Conservation (phyloP, 2,888 invertebrate species). For the Chloroclysta siterata region DNA sequence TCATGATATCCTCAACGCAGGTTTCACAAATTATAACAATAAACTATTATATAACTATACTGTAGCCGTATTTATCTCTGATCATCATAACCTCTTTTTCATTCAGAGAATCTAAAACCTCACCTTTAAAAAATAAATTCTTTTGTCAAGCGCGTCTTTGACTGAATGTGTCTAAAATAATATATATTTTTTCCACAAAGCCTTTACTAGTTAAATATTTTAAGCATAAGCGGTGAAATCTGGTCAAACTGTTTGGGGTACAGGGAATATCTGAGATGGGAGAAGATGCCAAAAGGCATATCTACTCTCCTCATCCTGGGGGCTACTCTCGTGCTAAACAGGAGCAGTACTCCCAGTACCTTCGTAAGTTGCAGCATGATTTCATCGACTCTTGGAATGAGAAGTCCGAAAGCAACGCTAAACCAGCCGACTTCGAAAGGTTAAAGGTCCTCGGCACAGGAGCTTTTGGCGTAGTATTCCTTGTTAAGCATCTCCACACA, state of each 20-base stretch:
- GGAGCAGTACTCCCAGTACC: conserved; percentile 66
- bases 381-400: conserved; percentile 75
- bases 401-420: conserved; percentile 55
- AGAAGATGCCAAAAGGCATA: conserved; percentile 48
- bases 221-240: background rate
- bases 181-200: background rate
- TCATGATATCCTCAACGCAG: no score
- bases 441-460: conserved; percentile 93
- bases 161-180: background rate
- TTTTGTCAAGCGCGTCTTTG: background rate
- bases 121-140: background rate
- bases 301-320: conserved; percentile 42
- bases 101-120: background rate
- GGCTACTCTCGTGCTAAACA: conserved; percentile 68
- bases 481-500: conserved; percentile 85
- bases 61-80: background rate
- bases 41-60: no score
- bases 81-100: background rate
- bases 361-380: conserved; percentile 66
- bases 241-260: conserved; percentile 35
- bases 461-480: conserved; percentile 94
- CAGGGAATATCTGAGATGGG: conserved; percentile 46
- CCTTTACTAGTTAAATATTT: background rate
- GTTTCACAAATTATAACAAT: no score
- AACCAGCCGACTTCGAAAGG: conserved; percentile 87